Conservation (phyloP, 2,888 invertebrate genomes). For the Zaprionus lineosus region DNA sequence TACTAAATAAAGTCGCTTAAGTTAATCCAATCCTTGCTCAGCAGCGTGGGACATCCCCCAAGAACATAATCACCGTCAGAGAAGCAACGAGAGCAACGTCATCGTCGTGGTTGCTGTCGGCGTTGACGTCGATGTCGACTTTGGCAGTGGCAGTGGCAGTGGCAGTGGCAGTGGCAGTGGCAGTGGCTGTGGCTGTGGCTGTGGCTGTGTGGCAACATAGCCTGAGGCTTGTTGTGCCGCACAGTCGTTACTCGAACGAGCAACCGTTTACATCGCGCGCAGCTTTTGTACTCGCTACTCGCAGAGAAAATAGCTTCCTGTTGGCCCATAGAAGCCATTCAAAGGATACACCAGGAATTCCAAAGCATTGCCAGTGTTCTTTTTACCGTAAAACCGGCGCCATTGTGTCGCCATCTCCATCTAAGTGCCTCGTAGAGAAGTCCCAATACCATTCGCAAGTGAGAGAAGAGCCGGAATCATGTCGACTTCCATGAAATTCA, state of each 20-base stretch:
- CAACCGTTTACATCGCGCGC: conserved; percentile 72
- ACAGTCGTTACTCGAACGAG: conserved; percentile 68
- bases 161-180: too few species aligned
- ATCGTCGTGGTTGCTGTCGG: conserved; percentile 18
- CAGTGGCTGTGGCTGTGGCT: too few species aligned
- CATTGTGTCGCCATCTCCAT: conserved; percentile 55
- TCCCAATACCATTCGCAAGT: conserved; percentile 22
- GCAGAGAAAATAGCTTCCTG: conserved; percentile 5
- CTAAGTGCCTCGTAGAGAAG: conserved; percentile 33
- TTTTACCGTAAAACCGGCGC: conserved; percentile 52
- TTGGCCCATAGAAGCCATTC: conserved; percentile 19
- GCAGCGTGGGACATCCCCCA: conserved; percentile 51
- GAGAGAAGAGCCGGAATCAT: conserved; percentile 37
- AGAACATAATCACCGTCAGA: conserved; percentile 34
- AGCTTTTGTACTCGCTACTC: conserved; percentile 28
- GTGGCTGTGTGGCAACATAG: conserved; percentile 59
- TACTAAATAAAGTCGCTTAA: background rate
- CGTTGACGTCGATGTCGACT: conserved; percentile 19
- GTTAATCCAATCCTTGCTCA: background rate
- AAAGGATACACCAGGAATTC: conserved; percentile 42
- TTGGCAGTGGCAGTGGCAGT: too few species aligned
- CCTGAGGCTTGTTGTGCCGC: conserved; percentile 50
- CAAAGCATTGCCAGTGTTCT: conserved; percentile 11
- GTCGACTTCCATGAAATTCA: conserved; percentile 57
- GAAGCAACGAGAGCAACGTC: conserved; percentile 13